Conservation (phyloP, 2,797 vertebrate genomes). For the Tenualosa thibaudeaui region DNA sequence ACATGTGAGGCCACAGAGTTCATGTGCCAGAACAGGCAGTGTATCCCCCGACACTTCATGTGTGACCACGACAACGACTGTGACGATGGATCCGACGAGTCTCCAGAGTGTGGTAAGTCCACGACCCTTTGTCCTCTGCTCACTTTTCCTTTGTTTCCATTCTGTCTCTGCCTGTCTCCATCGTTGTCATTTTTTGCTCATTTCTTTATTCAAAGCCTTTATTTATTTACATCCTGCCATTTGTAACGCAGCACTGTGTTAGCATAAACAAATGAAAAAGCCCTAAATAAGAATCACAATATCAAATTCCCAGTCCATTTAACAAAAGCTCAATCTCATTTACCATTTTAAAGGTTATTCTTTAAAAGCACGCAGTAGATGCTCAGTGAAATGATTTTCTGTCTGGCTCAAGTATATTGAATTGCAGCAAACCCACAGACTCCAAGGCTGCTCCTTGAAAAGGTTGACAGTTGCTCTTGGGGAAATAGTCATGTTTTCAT, state of each 20-base stretch:
- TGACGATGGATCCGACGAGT: constrained; percentile 88
- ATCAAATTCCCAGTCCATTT: not conserved
- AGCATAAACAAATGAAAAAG: not conserved
- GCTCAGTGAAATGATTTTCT: not conserved
- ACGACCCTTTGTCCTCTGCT: not conserved
- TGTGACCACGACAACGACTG: constrained; percentile 94
- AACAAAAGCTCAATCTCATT: not conserved
- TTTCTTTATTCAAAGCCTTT: not conserved
- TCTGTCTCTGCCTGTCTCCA: not conserved
- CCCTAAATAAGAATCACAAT: not conserved
- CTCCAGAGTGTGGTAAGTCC: constrained; percentile 87
- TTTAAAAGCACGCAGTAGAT: not conserved
- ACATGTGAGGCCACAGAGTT: constrained; percentile 90
- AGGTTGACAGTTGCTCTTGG: not conserved
- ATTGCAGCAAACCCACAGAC: not conserved
- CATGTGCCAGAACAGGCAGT: constrained; percentile 91
- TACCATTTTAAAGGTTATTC: not conserved
- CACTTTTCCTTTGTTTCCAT: not conserved
- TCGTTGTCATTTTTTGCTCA: not conserved
- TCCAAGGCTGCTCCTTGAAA: not conserved
- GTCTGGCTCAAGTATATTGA: not conserved
- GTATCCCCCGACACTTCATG: constrained; percentile 94
- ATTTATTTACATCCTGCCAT: not conserved
- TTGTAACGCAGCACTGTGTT: not conserved
- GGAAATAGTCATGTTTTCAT: not conserved